Conservation (phyloP, 2,113 vertebrate species). For the Eurypyga helias region DNA sequence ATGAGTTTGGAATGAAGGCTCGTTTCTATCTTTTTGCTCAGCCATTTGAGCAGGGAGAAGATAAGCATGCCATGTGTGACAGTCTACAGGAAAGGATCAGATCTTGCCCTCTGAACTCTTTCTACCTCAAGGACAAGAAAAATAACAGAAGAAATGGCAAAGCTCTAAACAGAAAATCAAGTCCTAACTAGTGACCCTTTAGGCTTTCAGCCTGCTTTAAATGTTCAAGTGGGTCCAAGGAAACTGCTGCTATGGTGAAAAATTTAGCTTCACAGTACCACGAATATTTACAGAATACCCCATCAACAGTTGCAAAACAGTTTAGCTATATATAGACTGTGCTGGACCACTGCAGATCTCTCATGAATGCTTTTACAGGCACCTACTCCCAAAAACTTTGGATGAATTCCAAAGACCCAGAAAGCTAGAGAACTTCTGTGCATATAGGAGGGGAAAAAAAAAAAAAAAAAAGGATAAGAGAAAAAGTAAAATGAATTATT, state of each 20-base stretch:
- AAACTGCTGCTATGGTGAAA: background rate
- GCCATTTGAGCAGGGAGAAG: background rate
- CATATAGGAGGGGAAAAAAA: background rate
- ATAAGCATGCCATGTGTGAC: background rate
- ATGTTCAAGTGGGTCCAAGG: background rate
- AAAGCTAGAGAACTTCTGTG: background rate
- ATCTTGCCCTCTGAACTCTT: background rate
- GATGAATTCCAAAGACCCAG: conserved; percentile 31
- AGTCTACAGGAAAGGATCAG: background rate
- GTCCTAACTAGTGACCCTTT: background rate
- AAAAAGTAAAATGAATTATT: background rate
- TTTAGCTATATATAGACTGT: conserved; percentile 68
- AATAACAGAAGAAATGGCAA: background rate
- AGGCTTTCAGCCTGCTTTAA: background rate
- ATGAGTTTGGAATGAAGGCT: background rate
- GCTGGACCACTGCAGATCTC: conserved; percentile 46
- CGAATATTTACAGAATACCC: conserved; percentile 36
- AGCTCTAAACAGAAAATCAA: background rate
- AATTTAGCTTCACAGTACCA: background rate
- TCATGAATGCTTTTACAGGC: conserved; percentile 25
- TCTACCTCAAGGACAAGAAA: background rate
- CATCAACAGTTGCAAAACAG: conserved; percentile 64
- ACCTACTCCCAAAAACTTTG: background rate
- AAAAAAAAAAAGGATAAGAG: background rate
- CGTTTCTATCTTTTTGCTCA: background rate